phyloP scores from a whole-genome alignment of 2,797 vertebrate species.

The Acanthornis magna region DNA sequence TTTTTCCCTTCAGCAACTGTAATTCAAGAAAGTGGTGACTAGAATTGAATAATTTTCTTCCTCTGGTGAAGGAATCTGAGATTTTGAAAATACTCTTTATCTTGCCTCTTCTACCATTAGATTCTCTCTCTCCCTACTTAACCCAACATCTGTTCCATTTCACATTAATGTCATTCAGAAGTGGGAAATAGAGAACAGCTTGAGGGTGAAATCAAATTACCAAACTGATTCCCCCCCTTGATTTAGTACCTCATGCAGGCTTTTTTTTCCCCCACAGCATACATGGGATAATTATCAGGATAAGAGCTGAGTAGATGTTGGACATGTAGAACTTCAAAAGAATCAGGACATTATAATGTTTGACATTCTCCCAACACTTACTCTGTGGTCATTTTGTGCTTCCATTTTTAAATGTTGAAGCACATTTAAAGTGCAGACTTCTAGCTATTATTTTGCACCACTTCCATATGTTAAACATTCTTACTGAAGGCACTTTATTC shows the following conservation, averaged over 20 bases:
- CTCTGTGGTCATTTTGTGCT: neutral
- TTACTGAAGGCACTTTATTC: conserved; percentile 14
- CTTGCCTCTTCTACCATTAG: neutral
- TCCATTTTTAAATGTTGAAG: neutral
- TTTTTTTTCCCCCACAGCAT: neutral
- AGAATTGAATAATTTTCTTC: conserved; percentile 11
- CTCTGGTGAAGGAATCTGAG: neutral
- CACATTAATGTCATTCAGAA: conserved; percentile 5
- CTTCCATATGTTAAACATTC: conserved; percentile 32
- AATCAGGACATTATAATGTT: neutral
- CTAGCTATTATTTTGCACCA: conserved; percentile 19
- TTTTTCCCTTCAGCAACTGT: neutral
- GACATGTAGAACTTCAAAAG: neutral
- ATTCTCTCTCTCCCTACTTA: neutral
- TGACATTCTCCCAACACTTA: neutral
- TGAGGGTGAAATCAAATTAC: conserved; percentile 34
- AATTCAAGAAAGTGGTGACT: conserved; percentile 15
- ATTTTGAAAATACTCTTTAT: neutral
- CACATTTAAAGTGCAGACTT: conserved; percentile 4
- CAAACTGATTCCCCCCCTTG: neutral
- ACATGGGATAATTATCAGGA: neutral
- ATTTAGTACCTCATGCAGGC: neutral
- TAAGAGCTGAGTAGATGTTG: neutral
- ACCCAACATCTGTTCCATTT: conserved; percentile 16
- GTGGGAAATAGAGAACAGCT: neutral